Base-by-base conservation (phyloP, 2,113 vertebrate genomes). In the Rattus norvegicus region DNA sequence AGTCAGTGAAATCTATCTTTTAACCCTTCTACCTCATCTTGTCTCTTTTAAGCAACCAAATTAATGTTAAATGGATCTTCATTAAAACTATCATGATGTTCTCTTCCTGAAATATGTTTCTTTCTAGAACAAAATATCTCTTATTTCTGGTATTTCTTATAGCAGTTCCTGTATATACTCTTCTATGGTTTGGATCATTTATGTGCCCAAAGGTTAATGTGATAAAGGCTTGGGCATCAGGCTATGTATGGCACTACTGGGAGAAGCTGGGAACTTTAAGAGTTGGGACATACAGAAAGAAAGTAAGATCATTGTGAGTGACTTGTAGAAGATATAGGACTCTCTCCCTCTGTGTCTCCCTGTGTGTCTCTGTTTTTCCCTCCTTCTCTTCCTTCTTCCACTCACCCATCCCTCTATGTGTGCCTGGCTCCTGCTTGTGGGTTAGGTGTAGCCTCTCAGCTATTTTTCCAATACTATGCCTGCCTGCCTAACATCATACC, bases 21-120 rank as follows among this genome's bases (percentile, higher is more conserved):
- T 81, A 47, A 47, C 4, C 16, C 16, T 73, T 16, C 19, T 26
- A 28, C 3, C 19, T 3, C 1, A 75, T 77, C 54, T 83, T 93
- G 16, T 93, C 49, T 94, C 26, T 97, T 91, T 61, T 97, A 39
- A 86, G n/a, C 56, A 93, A 79, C 36, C 49, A 90, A 94, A 83
- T 22, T 87, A 63, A 91, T 36, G 93, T 69, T 91, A 16, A 52
- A 93, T 93, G 59, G 7, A 1, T 3, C 76, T 84, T 83, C 26
- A 81, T 86, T 92, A 75, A 90, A 88, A 90, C 54, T 90, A 26
- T 81, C 70, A 61, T 77, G 80, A 88, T 56, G 72, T 26, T 54
- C 28, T 54, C 24, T 92, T 93, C 28, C 28, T 96, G 61, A 96
- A 96, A 94, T 65, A 92, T 36, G 90, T 9, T 73, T 87, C 65